Conservation (phyloP, 2,797 vertebrate species). For the Molossus molossus region DNA sequence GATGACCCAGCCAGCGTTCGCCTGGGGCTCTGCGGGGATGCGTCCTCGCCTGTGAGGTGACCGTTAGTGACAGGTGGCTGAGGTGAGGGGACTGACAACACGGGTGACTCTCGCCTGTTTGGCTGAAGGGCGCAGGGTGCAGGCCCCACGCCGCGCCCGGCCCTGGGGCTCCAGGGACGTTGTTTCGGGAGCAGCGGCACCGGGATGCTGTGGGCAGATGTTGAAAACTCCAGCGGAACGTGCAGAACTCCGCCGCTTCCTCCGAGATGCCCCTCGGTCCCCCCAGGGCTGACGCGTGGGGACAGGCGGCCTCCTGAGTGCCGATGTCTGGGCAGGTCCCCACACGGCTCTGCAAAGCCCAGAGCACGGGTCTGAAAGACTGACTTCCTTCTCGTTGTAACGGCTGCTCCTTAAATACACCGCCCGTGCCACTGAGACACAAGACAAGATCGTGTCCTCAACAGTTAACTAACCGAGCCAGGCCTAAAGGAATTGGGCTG, state of each 20-base stretch:
- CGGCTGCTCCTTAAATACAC: neutral
- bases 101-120: neutral
- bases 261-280: neutral
- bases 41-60: neutral
- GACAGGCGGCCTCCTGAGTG: too few species aligned
- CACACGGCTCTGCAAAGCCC: too few species aligned
- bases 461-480: neutral
- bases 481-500: neutral
- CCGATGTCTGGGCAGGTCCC: too few species aligned
- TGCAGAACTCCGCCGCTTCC: neutral
- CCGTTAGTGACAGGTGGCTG: neutral
- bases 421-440: neutral
- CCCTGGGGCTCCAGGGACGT: too few species aligned
- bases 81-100: neutral
- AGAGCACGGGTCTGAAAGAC: too few species aligned
- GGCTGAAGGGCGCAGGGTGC: too few species aligned
- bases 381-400: too few species aligned
- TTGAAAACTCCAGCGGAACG: neutral
- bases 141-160: too few species aligned
- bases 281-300: neutral
- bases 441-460: neutral
- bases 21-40: neutral
- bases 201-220: too few species aligned
- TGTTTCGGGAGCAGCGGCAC: neutral
- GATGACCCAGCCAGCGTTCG: neutral